Base-by-base conservation (phyloP, 1,140 invertebrate species). In the Drosophila punjabiensis region DNA sequence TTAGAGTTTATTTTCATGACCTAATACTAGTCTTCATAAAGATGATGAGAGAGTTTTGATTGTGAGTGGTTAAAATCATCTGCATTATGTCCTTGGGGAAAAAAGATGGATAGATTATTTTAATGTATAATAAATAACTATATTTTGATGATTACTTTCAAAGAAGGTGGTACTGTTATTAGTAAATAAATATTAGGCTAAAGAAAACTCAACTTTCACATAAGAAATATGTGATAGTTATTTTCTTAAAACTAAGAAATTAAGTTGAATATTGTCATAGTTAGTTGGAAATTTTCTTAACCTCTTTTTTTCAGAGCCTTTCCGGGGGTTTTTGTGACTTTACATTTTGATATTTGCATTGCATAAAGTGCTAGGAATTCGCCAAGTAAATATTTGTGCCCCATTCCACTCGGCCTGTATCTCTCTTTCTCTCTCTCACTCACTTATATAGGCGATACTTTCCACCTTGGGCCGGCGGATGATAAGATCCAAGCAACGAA, bases 301-400 rank as follows among this genome's bases (percentile, higher is more conserved):
- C 52, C 52, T 18, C 10, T 35, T 45, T 56, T 43, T 14, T 53
- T 8, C 13, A 58, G 16, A 37, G 28, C 18, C 37, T 52, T 52
- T 18, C 33, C 41, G 71, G 79, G 73, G 66, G 37, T 66, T 71
- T 59, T 32, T 37, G 8, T 35, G 32, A 35, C 59, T 37, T 79
- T 81, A 59, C 69, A 76, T 53, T 76, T 76, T 80, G 24, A 8
- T 64, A 80, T 75, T 79, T 75, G 53, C 63, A 58, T 58, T 56
- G 35, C 52, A 78, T 30, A 81, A 81, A 89, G 78, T 81, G 79
- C 70, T 79, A 74, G 86, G 85, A 90, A 89, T 89, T 80, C 81
- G 86, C 85, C 74, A 53, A 65, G 79, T 69, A 89, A 89, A 89
- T 90, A 90, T 89, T 89, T 90, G 82, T 79, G 66, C 55, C 63